These are phyloP conservation scores for Siphamia tubifer DNA, from an alignment of 2,113 vertebrate genomes.

Conservation along the genomic window DNA sequence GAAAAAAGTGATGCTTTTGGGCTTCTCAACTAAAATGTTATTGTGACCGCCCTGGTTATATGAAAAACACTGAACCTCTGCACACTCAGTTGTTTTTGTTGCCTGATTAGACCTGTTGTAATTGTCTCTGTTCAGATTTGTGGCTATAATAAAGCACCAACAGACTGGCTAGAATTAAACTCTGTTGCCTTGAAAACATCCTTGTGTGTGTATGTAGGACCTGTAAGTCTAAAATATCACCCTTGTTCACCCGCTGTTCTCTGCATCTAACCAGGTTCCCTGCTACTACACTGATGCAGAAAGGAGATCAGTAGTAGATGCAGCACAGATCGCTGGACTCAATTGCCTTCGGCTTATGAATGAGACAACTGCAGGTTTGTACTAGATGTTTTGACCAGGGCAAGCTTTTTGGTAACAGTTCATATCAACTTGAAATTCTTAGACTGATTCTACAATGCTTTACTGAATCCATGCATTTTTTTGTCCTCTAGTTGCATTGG, in stretches of 20 bases:
- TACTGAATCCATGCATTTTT: neutral
- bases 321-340: slow-evolving; percentile 96
- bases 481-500: slow-evolving; percentile 87
- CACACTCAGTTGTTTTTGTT: neutral
- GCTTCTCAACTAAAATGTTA: too few relatives aligned
- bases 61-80: neutral
- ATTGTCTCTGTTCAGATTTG: neutral
- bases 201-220: neutral
- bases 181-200: neutral
- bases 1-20: too few relatives aligned
- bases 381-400: neutral
- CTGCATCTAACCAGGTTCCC: slow-evolving; percentile 83
- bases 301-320: slow-evolving; percentile 94
- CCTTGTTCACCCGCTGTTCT: neutral
- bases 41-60: neutral
- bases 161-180: neutral
- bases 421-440: too few relatives aligned
- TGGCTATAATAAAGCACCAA: neutral
- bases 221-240: too few relatives aligned
- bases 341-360: slow-evolving; percentile 96
- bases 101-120: slow-evolving; percentile 1
- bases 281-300: slow-evolving; percentile 95
- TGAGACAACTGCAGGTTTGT: slow-evolving; percentile 93
- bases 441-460: neutral
- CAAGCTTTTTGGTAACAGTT: too few relatives aligned